Percentiles rank a stretch among this genome's conserved stretches.
Conservation (phyloP, 53 echinoderm and acorn worm genomes). For the Stichopus horrens region DNA sequence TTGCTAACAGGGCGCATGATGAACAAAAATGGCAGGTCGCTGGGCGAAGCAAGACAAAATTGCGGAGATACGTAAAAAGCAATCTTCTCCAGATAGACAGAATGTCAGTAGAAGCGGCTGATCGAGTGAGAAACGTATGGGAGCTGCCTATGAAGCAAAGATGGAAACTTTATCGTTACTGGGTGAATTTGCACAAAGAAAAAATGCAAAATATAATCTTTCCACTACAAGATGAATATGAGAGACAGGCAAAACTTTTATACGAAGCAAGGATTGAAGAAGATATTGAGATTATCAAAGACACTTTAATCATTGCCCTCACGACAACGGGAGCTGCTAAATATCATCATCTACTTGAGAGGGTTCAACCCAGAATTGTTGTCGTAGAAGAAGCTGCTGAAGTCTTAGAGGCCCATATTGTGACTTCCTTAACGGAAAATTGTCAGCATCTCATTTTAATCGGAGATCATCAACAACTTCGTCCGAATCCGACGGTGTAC, state of each 20-base stretch:
- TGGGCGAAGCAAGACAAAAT: not conserved
- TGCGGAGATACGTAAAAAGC: constrained; percentile 48
- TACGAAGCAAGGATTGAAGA: constrained; percentile 65
- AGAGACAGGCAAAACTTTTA: constrained; percentile 55
- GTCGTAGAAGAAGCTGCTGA: constrained; percentile 87
- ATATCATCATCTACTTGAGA: constrained; percentile 64
- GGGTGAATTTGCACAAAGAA: constrained; percentile 59
- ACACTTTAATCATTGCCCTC: constrained; percentile 68
- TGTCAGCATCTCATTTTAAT: constrained; percentile 90
- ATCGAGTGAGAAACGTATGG: constrained; percentile 63
- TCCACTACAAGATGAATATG: constrained; percentile 58
- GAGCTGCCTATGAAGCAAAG: constrained; percentile 48
- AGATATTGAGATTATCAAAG: constrained; percentile 56
- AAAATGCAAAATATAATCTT: constrained; percentile 38
- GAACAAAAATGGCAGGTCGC: constrained; percentile 57
- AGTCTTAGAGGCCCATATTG: constrained; percentile 74
- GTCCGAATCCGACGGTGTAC: constrained; percentile 69
- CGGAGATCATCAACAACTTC: constrained; percentile 75
- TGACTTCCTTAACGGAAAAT: constrained; percentile 68
- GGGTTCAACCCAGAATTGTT: constrained; percentile 75
- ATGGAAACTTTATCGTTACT: constrained; percentile 87
- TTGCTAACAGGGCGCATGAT: not conserved
- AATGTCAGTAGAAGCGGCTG: constrained; percentile 59
- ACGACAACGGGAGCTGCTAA: constrained; percentile 85
- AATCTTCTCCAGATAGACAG: constrained; percentile 59